phyloP scores from a whole-genome alignment of 2,888 invertebrate genomes.

The Ormyrus nitidulus region DNA sequence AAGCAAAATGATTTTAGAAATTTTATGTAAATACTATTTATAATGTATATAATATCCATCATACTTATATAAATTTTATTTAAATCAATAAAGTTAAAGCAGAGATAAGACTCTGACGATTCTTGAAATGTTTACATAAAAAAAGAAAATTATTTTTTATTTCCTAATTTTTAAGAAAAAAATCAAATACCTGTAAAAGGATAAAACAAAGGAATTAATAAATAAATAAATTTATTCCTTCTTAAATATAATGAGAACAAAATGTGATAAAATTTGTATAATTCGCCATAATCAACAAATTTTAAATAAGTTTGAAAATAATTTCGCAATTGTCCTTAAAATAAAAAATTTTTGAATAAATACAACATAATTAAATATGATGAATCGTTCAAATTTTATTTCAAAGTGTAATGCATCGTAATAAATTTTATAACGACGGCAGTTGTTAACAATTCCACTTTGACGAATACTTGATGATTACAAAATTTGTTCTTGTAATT shows the following conservation, averaged over 20 bases:
- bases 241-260: not conserved
- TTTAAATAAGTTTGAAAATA: not conserved
- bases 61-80: too few relatives aligned
- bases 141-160: too few relatives aligned
- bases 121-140: too few relatives aligned
- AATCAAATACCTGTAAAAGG: not conserved
- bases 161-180: not conserved
- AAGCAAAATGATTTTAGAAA: too few relatives aligned
- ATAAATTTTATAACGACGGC: constrained; percentile 28
- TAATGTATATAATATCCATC: too few relatives aligned
- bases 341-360: not conserved
- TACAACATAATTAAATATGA: constrained; percentile 2
- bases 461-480: not conserved
- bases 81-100: too few relatives aligned
- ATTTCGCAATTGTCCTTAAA: not conserved
- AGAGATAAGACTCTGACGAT: too few relatives aligned
- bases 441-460: constrained; percentile 29
- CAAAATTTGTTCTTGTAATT: constrained; percentile 7
- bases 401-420: constrained; percentile 39
- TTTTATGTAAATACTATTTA: too few relatives aligned
- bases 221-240: not conserved
- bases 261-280: not conserved
- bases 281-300: not conserved
- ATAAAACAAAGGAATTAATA: not conserved
- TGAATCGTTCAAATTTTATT: constrained; percentile 41